These are phyloP conservation scores for Drosophila hydei DNA, from an alignment of 1,140 invertebrate species.

Conservation along the genomic window DNA sequence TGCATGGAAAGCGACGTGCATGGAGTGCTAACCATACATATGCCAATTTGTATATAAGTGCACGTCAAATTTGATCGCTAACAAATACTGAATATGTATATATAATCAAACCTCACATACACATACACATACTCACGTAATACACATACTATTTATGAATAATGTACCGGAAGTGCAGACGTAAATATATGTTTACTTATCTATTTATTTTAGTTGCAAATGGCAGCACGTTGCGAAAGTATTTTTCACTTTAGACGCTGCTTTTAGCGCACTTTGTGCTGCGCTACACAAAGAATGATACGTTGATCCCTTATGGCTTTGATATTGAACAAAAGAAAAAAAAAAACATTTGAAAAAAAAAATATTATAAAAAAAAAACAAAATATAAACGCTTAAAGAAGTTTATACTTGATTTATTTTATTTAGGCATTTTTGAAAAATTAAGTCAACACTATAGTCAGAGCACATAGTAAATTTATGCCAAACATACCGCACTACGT, in stretches of 20 bases:
- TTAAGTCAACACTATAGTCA: no score
- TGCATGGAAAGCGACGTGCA: constrained; percentile 47
- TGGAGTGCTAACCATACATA: constrained; percentile 41
- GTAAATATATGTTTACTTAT: constrained; percentile 41
- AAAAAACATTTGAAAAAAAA: neutral
- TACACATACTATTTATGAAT: constrained; percentile 70
- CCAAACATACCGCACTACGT: neutral
- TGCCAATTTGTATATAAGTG: constrained; percentile 71
- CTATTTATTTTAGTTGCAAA: constrained; percentile 76
- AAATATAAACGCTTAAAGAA: no score
- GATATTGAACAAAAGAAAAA: neutral
- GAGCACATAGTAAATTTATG: no score
- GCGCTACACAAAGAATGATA: constrained; percentile 32
- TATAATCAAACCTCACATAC: neutral
- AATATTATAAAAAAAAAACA: no score
- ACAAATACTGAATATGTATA: constrained; percentile 52
- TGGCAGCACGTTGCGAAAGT: constrained; percentile 73
- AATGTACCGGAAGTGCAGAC: constrained; percentile 44
- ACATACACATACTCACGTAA: constrained; percentile 10
- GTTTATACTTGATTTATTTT: neutral
- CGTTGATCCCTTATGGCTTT: neutral
- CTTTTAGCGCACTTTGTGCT: constrained; percentile 53
- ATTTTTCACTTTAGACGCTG: constrained; percentile 73
- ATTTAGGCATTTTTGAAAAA: neutral
- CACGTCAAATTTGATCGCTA: constrained; percentile 73